Base-by-base conservation (phyloP, 2,113 vertebrate species). In the Notiomystis cincta region DNA sequence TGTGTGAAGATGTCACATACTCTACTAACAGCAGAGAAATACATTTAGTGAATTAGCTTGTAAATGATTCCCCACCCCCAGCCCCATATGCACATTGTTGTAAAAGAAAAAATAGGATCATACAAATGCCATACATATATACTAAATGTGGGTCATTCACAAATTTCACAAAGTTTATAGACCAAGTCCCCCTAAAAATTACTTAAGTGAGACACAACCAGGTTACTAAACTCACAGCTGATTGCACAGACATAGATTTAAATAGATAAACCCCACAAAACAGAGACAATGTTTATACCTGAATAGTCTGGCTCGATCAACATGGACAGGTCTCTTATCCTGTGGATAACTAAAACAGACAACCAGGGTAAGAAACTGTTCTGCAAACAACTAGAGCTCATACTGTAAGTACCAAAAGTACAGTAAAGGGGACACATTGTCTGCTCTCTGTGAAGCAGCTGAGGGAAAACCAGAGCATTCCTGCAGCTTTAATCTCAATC, bases 251-350 rank as follows among this genome's bases (percentile, higher is more conserved):
- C 19, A 60, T 13, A 58, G 23, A 48, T 58, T 80, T 75, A 65
- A 21, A 67, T 0, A 82, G 27, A 54, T 48, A 54, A 58, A 86
- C 9, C 15, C 7, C 25, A 67, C 3, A 80, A 57, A 84, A 71
- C 2, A 67, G 35, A 87, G 11, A 37, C 30, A 54, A 64, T 4
- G 21, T 45, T 89, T 50, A 82, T 98, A 99, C 99, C 98, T 99
- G 98, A 99, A 99, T 60, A 98, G 92, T 48, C 96, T 98, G 33
- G 99, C 99, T 97, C 98, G 98, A 92, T 99, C 99, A 45, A 98
- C 95, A 89, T 99, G 99, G 35, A 99, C 98, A 2, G 99, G 99
- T 88, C 99, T 98, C 94, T 99, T 99, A 45, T 99, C 99, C 94
- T 99, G 99, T 72, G 99, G 99, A 77, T 99, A 99, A 97, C 99